A percentile compares a stretch with the other conserved stretches of the same genome.
These are phyloP conservation scores for Gymnorhina tibicen DNA, from an alignment of 2,113 vertebrate species.

Conservation along the genomic window DNA sequence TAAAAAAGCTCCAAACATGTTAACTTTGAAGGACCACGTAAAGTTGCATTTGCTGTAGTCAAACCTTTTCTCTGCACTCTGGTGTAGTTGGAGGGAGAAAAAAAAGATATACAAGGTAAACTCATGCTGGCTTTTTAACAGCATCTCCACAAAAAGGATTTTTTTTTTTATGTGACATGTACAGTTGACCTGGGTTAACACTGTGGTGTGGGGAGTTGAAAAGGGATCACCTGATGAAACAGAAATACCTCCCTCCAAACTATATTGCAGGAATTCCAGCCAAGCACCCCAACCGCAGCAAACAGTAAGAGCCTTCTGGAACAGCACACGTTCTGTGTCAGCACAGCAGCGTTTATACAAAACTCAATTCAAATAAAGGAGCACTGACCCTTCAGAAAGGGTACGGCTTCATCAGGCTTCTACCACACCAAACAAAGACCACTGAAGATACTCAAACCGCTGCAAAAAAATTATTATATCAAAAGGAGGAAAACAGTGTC, in stretches of 20 bases:
- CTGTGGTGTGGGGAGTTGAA: neutral
- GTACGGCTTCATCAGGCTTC: neutral
- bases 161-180: neutral
- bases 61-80: neutral
- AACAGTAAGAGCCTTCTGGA: slow-evolving; percentile 12
- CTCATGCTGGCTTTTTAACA: neutral
- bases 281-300: neutral
- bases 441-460: neutral
- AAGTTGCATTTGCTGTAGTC: neutral
- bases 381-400: neutral
- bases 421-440: neutral
- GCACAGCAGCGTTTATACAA: neutral
- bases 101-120: neutral
- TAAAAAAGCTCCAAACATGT: accelerated
- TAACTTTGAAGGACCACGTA: neutral
- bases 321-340: slow-evolving; percentile 18
- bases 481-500: slow-evolving; percentile 46
- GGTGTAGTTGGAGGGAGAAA: neutral
- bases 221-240: slow-evolving; percentile 37
- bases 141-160: neutral
- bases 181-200: neutral
- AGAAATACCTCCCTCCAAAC: slow-evolving; percentile 6
- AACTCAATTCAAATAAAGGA: slow-evolving; percentile 27
- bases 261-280: neutral
- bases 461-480: slow-evolving; percentile 56